Evolutionary conservation across 2,113 vertebrate species (phyloP), one percentile per base, ranked within the genome.

Genomic region (Cryptotis parvus): DNA sequence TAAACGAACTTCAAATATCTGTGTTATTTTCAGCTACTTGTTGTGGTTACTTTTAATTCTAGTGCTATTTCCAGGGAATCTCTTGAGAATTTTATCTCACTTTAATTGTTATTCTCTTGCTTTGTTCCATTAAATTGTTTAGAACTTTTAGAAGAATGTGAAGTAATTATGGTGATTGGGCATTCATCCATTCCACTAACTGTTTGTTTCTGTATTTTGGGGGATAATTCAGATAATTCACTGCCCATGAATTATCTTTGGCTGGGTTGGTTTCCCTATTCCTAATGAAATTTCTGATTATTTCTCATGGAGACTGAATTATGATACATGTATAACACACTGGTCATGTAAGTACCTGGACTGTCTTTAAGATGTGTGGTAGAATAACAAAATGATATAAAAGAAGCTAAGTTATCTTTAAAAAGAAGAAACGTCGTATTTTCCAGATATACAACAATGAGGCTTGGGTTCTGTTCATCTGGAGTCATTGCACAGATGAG

Each of bases 11-110:
- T 68, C 15, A 35, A 80, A 63, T 85, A 82, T 74, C 75, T 82
- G 78, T n/a, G 6, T 14, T n/a, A 24, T 31, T 65, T 72, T 69
- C 6, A 3, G 20, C 68, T 70, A 70, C 24, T 29, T 35, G 49
- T 52, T 91, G 43, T 66, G 68, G 81, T 78, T 66, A 39, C 73
- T 74, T 95, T 76, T 69, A 68, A 58, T 66, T 65, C 29, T 65
- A 37, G 14, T n/a, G 52, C 52, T 63, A 82, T 55, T 78, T 65
- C n/a, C 49, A 70, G 49, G 33, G 75, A 61, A 66, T 79, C 78
- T 73, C 58, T 58, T 70, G 75, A 86, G 49, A n/a, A 9, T 55
- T 68, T 75, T n/a, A 69, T 52, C 43, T 72, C 49, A 76, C 66
- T 72, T 84, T 61, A 58, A 41, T 86, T 49, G 16, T 65, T 85